These are phyloP conservation scores for Tryphoninae sp. DNA, from an alignment of 2,888 invertebrate genomes.

Conservation along the genomic window DNA sequence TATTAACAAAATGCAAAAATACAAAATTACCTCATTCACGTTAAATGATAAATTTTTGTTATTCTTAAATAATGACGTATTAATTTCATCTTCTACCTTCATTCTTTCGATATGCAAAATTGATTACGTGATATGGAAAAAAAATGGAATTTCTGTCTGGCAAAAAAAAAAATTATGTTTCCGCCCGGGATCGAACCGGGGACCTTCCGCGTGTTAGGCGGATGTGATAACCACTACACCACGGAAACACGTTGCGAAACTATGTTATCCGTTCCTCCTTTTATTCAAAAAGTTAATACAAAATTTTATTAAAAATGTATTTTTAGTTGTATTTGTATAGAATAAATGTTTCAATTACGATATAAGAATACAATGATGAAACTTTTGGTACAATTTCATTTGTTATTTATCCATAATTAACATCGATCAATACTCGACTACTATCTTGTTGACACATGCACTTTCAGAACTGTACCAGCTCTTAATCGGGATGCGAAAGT, in stretches of 20 bases:
- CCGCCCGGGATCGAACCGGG: conserved; percentile 95
- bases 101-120: neutral
- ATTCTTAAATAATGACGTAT: neutral
- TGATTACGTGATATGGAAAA: neutral
- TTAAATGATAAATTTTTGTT: neutral
- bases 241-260: conserved; percentile 86
- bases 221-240: conserved; percentile 96
- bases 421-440: neutral
- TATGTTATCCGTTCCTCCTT: neutral
- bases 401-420: neutral
- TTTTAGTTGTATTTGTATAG: neutral
- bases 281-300: neutral
- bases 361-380: neutral
- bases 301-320: neutral
- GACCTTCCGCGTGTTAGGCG: conserved; percentile 96
- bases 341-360: neutral
- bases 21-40: neutral
- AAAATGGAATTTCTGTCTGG: neutral
- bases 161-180: conserved; percentile 83
- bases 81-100: neutral
- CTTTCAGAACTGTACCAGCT: conserved; percentile 82
- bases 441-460: neutral
- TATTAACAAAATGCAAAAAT: neutral
- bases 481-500: conserved; percentile 81
- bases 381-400: neutral